Percentiles rank a stretch among this genome's conserved stretches.
phyloP scores from a whole-genome alignment of 1,140 invertebrate species.

The Patella vulgata region DNA sequence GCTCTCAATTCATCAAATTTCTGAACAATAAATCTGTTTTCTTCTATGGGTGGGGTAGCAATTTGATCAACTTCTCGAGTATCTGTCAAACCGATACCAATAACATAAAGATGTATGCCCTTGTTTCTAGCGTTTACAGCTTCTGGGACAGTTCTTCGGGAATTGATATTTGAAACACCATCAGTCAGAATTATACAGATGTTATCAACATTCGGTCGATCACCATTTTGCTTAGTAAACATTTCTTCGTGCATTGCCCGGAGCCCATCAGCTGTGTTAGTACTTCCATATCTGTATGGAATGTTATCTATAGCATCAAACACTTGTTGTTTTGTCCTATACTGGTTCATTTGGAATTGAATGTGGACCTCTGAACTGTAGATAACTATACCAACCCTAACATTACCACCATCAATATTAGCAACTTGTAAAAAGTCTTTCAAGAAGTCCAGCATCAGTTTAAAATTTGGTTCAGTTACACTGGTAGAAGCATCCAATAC shows the following conservation, averaged over 20 bases:
- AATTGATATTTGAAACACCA: slow-evolving; percentile 38
- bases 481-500: slow-evolving; percentile 51
- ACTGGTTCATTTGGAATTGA: slow-evolving; percentile 37
- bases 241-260: slow-evolving; percentile 31
- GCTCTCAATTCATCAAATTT: slow-evolving; percentile 37
- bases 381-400: slow-evolving; percentile 38
- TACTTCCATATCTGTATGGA: slow-evolving; percentile 37
- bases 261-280: slow-evolving; percentile 45
- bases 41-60: slow-evolving; percentile 33
- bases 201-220: slow-evolving; percentile 34
- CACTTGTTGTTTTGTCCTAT: slow-evolving; percentile 23
- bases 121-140: slow-evolving; percentile 22
- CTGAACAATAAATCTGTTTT: slow-evolving; percentile 40
- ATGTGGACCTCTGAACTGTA: slow-evolving; percentile 38
- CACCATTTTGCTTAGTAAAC: slow-evolving; percentile 37
- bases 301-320: slow-evolving; percentile 30
- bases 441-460: slow-evolving; percentile 36
- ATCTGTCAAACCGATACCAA: slow-evolving; percentile 41
- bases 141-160: slow-evolving; percentile 30
- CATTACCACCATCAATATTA: slow-evolving; percentile 30
- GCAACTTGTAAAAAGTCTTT: slow-evolving; percentile 32
- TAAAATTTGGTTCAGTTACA: slow-evolving; percentile 40
- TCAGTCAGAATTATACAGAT: slow-evolving; percentile 47
- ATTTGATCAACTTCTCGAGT: slow-evolving; percentile 49
- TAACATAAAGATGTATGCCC: slow-evolving; percentile 42